phyloP scores from a whole-genome alignment of 2,888 invertebrate species.

The Hypomecis punctinalis region DNA sequence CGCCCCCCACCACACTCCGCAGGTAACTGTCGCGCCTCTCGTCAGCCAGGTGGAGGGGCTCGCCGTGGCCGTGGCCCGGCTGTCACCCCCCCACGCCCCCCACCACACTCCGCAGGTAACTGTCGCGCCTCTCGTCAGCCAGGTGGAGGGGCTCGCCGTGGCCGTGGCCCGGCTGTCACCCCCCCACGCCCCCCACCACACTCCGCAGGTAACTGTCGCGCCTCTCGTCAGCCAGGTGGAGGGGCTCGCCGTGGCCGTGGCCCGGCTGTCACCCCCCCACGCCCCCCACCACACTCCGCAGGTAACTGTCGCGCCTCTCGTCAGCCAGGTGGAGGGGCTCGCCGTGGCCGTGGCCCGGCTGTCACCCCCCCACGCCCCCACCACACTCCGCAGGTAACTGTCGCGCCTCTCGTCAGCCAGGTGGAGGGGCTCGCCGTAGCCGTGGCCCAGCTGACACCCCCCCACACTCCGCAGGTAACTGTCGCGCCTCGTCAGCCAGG shows the following conservation, averaged over 20 bases:
- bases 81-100: conserved; percentile 39
- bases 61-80: conserved; percentile 50
- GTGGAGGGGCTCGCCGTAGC: conserved; percentile 45
- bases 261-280: conserved; percentile 43
- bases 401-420: conserved; percentile 36
- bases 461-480: neutral
- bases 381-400: no score
- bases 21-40: neutral
- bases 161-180: conserved; percentile 51
- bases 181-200: conserved; percentile 28
- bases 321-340: conserved; percentile 33
- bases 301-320: neutral
- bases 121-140: conserved; percentile 9
- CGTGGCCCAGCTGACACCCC: conserved; percentile 49
- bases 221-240: conserved; percentile 25
- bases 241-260: conserved; percentile 49
- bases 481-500: conserved; percentile 18
- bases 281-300: conserved; percentile 29
- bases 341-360: conserved; percentile 52
- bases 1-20: conserved; percentile 28
- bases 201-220: neutral
- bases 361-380: conserved; percentile 34
- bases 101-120: conserved; percentile 22
- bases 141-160: conserved; percentile 42
- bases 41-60: conserved; percentile 33